Base-by-base conservation (phyloP, 2,113 vertebrate genomes). In the Stercorarius parasiticus region DNA sequence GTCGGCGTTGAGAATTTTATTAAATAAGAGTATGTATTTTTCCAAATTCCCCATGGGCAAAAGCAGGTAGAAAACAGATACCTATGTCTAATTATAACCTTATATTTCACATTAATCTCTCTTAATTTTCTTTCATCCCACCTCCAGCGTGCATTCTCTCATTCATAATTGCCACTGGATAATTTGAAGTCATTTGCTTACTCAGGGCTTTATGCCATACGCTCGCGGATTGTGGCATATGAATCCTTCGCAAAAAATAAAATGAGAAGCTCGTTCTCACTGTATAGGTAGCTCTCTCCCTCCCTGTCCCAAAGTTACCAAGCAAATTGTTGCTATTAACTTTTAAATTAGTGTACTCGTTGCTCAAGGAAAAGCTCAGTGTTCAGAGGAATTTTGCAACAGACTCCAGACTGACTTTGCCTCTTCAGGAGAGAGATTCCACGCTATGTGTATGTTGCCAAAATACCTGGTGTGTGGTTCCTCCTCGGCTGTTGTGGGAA, bases 51-150 rank as follows among this genome's bases (percentile, higher is more conserved):
- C 96, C 30, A 61, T 84, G 94, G 96, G 92, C 94, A 95, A 94
- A 96, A 95, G 85, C 84, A 94, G 93, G 94, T 89, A 93, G 70
- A 95, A 97, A 95, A 91, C 88, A 95, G 96, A 96, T 98, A 97
- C 85, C 86, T 61, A 27, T 91, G 89, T 82, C 96, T 97, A 97
- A 97, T 97, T 97, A 96, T 93, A 96, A 96, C 94, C 90, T 94
- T 96, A 87, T 94, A 80, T 91, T 91, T 91, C 95, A 93, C 64
- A 18, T 94, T 97, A 98, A 97, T 97, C 89, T 89, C 77, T 85
- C 92, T 96, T 95, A 95, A 97, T 95, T 95, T 96, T 92, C 92
- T 97, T 93, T 95, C 90, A 89, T 93, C 92, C 80, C 50, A 92
- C 80, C 82, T 92, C 74, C 67, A 96, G 92, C 40, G 2, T 94